Conservation (phyloP, 2,888 invertebrate species). For the Drosophila fulvimacula region DNA sequence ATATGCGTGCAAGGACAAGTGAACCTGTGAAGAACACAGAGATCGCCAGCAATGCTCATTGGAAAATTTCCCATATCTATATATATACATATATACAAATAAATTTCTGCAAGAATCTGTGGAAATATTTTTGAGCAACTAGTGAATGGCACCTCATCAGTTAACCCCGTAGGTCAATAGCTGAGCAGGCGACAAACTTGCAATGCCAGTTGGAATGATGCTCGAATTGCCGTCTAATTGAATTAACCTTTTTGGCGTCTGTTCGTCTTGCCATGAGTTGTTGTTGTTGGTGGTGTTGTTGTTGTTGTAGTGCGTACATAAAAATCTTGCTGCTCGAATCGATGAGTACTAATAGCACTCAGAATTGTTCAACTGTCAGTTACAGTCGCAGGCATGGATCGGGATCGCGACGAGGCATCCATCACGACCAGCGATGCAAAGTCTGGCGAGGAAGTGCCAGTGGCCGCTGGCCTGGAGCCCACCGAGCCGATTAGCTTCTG, state of each 20-base stretch:
- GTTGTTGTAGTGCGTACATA: constrained; percentile 31
- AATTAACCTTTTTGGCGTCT: constrained; percentile 73
- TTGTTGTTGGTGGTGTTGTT: not conserved
- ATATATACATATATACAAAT: not conserved
- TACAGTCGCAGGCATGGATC: constrained; percentile 66
- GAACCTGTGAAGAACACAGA: not conserved
- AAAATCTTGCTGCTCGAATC: constrained; percentile 45
- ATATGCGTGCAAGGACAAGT: constrained; percentile 6
- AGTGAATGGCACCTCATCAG: constrained; percentile 56
- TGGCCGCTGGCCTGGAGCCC: constrained; percentile 73
- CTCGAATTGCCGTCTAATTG: constrained; percentile 61
- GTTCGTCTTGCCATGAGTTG: constrained; percentile 5
- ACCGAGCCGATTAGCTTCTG: constrained; percentile 76
- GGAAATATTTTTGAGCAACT: constrained; percentile 8
- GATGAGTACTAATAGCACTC: constrained; percentile 41
- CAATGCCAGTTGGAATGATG: constrained; percentile 30
- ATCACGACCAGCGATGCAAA: constrained; percentile 69
- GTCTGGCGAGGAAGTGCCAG: constrained; percentile 62
- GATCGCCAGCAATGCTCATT: not conserved
- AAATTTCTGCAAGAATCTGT: constrained; percentile 24
- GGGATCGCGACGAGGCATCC: constrained; percentile 76
- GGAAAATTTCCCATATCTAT: not conserved
- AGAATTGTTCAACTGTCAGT: constrained; percentile 15
- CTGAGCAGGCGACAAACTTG: constrained; percentile 45
- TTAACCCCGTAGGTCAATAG: constrained; percentile 75